Evolutionary conservation across 2,888 invertebrate species (phyloP).

Genomic region (Caenorhabditis auriculariae): DNA sequence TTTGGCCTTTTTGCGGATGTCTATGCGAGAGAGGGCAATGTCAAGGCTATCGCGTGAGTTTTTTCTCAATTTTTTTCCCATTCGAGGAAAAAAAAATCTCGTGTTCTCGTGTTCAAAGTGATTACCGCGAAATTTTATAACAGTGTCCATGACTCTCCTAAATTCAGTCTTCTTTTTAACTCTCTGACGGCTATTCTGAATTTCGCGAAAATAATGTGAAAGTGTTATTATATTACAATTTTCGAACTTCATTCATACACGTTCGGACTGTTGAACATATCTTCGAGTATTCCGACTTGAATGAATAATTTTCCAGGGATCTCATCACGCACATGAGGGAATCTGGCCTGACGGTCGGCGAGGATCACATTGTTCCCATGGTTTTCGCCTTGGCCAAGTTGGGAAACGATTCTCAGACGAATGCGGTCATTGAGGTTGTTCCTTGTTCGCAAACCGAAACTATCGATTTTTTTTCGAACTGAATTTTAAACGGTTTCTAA

Average conservation of each 20-base stretch:
- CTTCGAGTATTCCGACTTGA: not conserved
- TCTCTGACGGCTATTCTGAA: no score
- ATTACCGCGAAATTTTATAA: no score
- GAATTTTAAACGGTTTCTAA: no score
- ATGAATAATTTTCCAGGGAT: constrained; percentile 5
- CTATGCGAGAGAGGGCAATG: constrained; percentile 25
- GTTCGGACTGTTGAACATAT: not conserved
- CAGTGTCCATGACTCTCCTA: no score
- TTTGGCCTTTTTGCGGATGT: constrained; percentile 22
- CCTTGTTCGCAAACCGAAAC: no score
- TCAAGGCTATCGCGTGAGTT: constrained; percentile 23
- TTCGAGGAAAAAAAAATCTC: no score
- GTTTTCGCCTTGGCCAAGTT: constrained; percentile 23
- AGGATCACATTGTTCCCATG: constrained; percentile 25
- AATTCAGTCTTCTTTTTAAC: no score
- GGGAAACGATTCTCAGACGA: constrained; percentile 15
- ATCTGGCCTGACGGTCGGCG: constrained; percentile 11
- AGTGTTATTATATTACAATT: no score
- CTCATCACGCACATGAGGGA: constrained; percentile 26
- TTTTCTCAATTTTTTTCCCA: not conserved
- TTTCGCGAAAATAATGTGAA: no score
- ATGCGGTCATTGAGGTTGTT: constrained; percentile 20
- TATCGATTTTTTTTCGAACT: no score
- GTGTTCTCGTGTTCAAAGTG: no score
- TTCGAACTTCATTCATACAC: no score